Evolutionary conservation across 2,113 vertebrate species (phyloP), one percentile per base, ranked within the genome.

Genomic region (Anguilla rostrata): DNA sequence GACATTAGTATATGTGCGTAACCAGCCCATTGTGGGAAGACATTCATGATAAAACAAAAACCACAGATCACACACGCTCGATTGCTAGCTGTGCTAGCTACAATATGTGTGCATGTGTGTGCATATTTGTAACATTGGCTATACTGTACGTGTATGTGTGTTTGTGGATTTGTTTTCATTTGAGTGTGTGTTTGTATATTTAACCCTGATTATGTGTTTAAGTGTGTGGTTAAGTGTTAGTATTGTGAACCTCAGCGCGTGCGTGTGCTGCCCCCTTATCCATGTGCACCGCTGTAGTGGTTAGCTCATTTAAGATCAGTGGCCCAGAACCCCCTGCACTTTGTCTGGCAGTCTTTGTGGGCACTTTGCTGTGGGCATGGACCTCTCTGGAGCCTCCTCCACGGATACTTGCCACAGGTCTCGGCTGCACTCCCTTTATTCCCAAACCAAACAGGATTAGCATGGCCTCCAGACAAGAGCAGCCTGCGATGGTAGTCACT

Each of bases 341-440:
- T 83, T 79, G 60, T 85, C 29, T 66, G 83, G 86, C 88, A 81
- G 85, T 88, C 87, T 90, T 82, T 89, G 89, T 88, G 92, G 90
- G 89, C 90, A 78, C 60, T 90, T 92, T 90, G 79, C 89, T 93
- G 89, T 90, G 91, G 92, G 83, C 88, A 89, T 88, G 89, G 84
- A 84, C 87, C 83, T 88, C 88, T 92, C 88, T 41, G 87, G 26
- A 22, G 18, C 9, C n/a, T 39, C 41, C 56, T 78, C 66, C 63
- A n/a, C 20, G 22, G 82, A 83, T 66, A 83, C 43, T n/a, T 43
- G 57, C 49, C 41, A 40, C 71, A 80, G 85, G 63, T 88, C 85
- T 88, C 88, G 87, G 84, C 81, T 85, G 78, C 78, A 53, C 29
- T 46, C 49, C 56, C 60, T 84, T 84, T 87, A 87, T 84, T 89